Conservation (phyloP, 2,888 invertebrate species). For the Chelonus formosanus region DNA sequence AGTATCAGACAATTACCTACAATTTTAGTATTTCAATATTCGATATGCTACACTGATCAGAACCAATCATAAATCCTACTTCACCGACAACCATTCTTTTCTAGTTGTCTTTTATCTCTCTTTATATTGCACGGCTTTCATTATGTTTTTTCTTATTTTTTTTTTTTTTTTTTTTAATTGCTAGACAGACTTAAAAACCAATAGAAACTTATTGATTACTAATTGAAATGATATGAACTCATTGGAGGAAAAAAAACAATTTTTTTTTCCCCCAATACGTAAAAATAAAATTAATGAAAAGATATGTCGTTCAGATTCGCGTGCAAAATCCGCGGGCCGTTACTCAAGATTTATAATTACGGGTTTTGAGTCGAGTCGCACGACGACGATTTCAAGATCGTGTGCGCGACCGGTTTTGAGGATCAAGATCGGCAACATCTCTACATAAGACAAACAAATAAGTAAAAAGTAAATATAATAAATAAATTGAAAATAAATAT, state of each 20-base stretch:
- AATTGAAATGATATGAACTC: constrained; percentile 34
- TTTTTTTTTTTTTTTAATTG: no score
- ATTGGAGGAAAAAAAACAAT: constrained; percentile 6
- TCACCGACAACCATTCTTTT: no score
- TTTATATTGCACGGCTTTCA: no score
- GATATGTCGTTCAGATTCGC: constrained; percentile 23
- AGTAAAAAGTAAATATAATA: constrained; percentile 2
- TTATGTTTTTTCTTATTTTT: no score
- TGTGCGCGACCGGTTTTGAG: constrained; percentile 46
- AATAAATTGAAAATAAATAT: no score
- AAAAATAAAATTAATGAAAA: constrained; percentile 13
- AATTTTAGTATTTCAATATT: no score
- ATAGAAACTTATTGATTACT: constrained; percentile 49
- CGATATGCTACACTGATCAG: no score
- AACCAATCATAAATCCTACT: no score
- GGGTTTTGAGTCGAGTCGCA: constrained; percentile 33
- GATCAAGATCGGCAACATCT: constrained; percentile 39
- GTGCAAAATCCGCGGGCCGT: constrained; percentile 46
- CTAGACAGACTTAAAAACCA: no score
- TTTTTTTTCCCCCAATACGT: no score
- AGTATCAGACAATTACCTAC: no score
- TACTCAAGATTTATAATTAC: constrained; percentile 55
- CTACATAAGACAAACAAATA: constrained; percentile 23
- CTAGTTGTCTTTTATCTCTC: no score
- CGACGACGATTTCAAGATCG: constrained; percentile 37